Percentiles rank a stretch among this genome's conserved stretches.
These are phyloP conservation scores for Leptodactylus fuscus DNA, from an alignment of 2,113 vertebrate species.

Conservation along the genomic window DNA sequence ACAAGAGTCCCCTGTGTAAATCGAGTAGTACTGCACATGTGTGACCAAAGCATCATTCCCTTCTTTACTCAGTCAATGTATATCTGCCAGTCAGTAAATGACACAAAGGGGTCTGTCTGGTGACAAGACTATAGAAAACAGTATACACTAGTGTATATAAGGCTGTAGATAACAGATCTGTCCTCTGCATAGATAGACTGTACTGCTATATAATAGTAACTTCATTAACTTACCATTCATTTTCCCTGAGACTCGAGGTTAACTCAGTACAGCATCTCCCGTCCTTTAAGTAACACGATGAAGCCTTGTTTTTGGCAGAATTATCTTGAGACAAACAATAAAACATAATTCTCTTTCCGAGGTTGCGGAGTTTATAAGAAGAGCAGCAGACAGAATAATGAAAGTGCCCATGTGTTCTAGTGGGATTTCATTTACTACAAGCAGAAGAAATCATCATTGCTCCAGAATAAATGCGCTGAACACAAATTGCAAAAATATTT, in stretches of 20 bases:
- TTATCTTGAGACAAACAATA: conserved; percentile 19
- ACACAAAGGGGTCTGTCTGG: too few species aligned
- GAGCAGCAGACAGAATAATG: conserved; percentile 34
- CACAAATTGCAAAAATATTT: conserved; percentile 49
- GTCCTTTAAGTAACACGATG: conserved; percentile 11
- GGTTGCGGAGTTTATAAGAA: neutral
- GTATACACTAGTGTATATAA: neutral
- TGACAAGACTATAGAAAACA: too few species aligned
- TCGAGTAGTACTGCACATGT: too few species aligned
- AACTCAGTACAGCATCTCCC: neutral
- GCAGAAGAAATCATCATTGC: conserved; percentile 44
- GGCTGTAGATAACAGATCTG: neutral
- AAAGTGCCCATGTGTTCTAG: conserved; percentile 55
- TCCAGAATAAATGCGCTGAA: conserved; percentile 22
- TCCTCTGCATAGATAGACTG: neutral
- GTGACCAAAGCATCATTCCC: too few species aligned
- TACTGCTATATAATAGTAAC: too few species aligned
- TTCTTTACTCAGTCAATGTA: too few species aligned
- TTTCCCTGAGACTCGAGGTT: neutral
- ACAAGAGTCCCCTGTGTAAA: too few species aligned
- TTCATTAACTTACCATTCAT: neutral
- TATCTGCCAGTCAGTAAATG: too few species aligned
- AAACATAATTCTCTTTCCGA: conserved; percentile 6
- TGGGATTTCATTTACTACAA: conserved; percentile 52
- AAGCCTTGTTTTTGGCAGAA: neutral